phyloP scores from a whole-genome alignment of 2,888 invertebrate species.

The Drosophila atripex region DNA sequence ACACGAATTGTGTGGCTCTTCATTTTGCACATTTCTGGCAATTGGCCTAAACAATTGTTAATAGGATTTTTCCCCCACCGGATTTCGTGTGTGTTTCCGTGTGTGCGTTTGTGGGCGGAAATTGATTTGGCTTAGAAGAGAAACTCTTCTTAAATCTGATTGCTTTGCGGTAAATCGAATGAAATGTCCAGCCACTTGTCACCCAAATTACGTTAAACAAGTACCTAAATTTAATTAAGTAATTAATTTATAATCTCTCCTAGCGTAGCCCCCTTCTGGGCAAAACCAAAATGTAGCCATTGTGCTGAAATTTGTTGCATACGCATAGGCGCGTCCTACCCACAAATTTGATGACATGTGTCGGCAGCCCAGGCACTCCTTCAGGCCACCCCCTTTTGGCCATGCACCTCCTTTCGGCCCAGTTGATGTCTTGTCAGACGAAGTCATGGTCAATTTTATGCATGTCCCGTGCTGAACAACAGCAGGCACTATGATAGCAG shows the following conservation, averaged over 20 bases:
- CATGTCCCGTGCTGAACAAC: conserved; percentile 58
- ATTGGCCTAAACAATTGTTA: conserved; percentile 50
- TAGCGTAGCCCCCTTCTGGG: background rate
- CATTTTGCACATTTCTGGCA: conserved; percentile 20
- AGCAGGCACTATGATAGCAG: conserved; percentile 48
- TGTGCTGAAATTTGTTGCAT: conserved; percentile 51
- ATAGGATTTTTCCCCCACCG: conserved; percentile 50
- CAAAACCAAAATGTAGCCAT: background rate
- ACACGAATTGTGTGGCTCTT: conserved; percentile 23
- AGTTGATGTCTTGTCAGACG: conserved; percentile 37
- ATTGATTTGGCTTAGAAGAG: conserved; percentile 49
- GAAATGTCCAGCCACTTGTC: conserved; percentile 41
- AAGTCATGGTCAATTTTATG: conserved; percentile 63
- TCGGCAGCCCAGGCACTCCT: conserved; percentile 1
- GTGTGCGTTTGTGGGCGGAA: conserved; percentile 48
- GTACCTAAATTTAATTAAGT: conserved; percentile 63
- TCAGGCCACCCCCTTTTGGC: background rate
- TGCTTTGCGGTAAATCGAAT: conserved; percentile 46
- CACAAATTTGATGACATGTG: conserved; percentile 49
- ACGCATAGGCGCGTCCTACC: conserved; percentile 50
- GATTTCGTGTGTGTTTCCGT: conserved; percentile 1
- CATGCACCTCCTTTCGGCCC: background rate
- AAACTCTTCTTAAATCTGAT: conserved; percentile 37
- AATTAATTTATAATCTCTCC: conserved; percentile 50
- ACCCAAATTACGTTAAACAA: conserved; percentile 56